Evolutionary conservation across 2,888 invertebrate species (phyloP), one percentile per base, ranked within the genome.

Genomic region (Gnatocerus cornutus): DNA sequence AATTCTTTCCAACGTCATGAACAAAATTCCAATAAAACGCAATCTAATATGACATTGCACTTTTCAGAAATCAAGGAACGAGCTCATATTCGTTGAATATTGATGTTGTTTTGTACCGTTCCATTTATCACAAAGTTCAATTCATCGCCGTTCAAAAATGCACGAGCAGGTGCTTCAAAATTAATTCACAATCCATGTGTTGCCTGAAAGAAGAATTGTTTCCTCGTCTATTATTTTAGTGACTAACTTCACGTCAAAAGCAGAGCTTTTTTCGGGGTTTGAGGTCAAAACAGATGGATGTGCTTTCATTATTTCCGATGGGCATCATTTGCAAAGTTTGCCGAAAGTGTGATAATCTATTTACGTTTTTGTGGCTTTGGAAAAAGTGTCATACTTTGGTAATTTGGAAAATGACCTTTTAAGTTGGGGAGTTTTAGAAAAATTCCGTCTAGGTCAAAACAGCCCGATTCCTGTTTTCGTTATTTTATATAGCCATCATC

Each of bases 121-220:
- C 33, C 33, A 33, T 33, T 33, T 33, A 33, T 33, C 33, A 33
- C 33, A 33, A 33, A 33, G 33, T 33, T 33, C 33, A 33, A 33
- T 33, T 33, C 33, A 33, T 33, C 33, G 21, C 7, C 33, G 7
- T 33, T 33, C 33, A 33, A 33, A 33, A 33, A 33, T 33, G n/a
- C 7, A 33, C 6, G 33, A 33, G 33, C 33, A 33, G 3, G 3
- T 33, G 33, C 33, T 33, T 29, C 33, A 33, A 33, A 33, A 33
- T 33, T 33, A 33, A 33, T 33, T n/a, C 33, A 7, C 3, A n/a
- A 7, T 33, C 33, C 33, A 33, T 33, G 6, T 33, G 33, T 33
- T 33, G 6, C 33, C 33, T 33, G n/a, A 1, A n/a, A 9, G n/a
- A 33, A 33, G 33, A 33, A 33, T 33, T 33, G 7, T 33, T n/a